Percentiles rank a stretch among this genome's conserved stretches.
These are phyloP conservation scores for Metacarcinus magister DNA, from an alignment of 2,888 invertebrate species.

Conservation along the genomic window DNA sequence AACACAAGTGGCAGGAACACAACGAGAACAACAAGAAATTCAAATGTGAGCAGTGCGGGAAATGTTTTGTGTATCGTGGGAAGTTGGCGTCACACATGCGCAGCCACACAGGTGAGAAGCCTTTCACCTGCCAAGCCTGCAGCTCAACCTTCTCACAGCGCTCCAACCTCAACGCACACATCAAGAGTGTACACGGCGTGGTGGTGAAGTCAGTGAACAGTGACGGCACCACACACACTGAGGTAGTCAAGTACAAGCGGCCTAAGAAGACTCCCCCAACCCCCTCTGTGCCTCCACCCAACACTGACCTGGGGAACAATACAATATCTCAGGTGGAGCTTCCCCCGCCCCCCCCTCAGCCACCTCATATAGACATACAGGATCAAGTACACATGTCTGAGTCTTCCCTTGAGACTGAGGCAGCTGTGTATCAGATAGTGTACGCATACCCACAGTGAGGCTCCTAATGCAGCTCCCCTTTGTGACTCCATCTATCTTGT, in stretches of 20 bases:
- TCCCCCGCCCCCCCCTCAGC: not conserved
- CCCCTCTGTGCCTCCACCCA: slow-evolving; percentile 43
- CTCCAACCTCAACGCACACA: slow-evolving; percentile 74
- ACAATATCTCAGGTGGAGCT: slow-evolving; percentile 62
- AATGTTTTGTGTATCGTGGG: slow-evolving; percentile 73
- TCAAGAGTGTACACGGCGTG: slow-evolving; percentile 78
- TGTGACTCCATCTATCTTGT: not conserved
- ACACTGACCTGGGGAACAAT: not conserved
- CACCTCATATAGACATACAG: slow-evolving; percentile 60
- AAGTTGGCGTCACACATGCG: slow-evolving; percentile 76
- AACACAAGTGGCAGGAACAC: slow-evolving; percentile 79
- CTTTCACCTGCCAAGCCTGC: slow-evolving; percentile 71
- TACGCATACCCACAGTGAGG: slow-evolving; percentile 72
- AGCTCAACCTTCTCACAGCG: slow-evolving; percentile 71
- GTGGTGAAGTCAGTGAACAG: slow-evolving; percentile 76
- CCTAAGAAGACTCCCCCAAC: slow-evolving; percentile 64
- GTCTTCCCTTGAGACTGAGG: slow-evolving; percentile 78
- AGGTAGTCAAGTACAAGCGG: slow-evolving; percentile 75
- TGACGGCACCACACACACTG: slow-evolving; percentile 77
- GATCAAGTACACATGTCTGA: slow-evolving; percentile 77
- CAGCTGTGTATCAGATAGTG: slow-evolving; percentile 79
- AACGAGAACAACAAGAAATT: slow-evolving; percentile 77
- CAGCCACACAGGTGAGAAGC: slow-evolving; percentile 78
- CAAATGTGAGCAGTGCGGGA: slow-evolving; percentile 71
- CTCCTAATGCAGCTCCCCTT: not conserved